Base-by-base conservation (phyloP, 1,140 invertebrate genomes). In the Drosophila orosa region DNA sequence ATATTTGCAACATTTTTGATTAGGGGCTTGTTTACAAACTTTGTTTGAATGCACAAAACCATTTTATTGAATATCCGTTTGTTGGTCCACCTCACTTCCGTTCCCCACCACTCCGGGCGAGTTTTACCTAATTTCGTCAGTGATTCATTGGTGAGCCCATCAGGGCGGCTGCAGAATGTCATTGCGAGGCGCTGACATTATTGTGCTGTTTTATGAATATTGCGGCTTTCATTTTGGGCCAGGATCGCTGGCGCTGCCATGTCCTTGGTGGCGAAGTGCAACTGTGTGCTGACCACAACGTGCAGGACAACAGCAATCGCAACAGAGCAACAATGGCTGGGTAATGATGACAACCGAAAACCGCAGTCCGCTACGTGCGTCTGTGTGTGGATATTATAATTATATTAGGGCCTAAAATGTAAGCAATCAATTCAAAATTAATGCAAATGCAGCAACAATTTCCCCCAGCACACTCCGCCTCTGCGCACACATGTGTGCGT, bases 371-470 rank as follows among this genome's bases (percentile, higher is more conserved):
- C 57, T 65, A n/a, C 75, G 54, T 65, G 48, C 65, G 74, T 35
- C 31, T 74, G 47, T 60, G 61, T 63, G 66, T 63, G 52, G 79
- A 87, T 82, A 87, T 86, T 86, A 86, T 87, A 86, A 86, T 86
- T 86, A 86, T 86, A 87, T 86, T 87, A 86, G 83, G 77, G 68
- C 71, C 84, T 71, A 80, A 86, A 89, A 87, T 82, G 83, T 83
- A 83, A 87, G 83, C 83, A 87, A 87, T 87, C 83, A 87, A 87
- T 87, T 87, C 84, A 89, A 87, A 87, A 89, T 87, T 89, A 87
- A 87, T 87, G 83, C 83, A 87, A 83, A 83, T 89, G 80, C 83
- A 84, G 83, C 83, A 89, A 89, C 80, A 82, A 80, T 89, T 80
- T 66, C 79, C 33, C 45, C 37, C 42, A 13, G 25, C 56, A 22